These are phyloP conservation scores for Tenthredo scrophulariae DNA, from an alignment of 2,888 invertebrate species.

Conservation along the genomic window DNA sequence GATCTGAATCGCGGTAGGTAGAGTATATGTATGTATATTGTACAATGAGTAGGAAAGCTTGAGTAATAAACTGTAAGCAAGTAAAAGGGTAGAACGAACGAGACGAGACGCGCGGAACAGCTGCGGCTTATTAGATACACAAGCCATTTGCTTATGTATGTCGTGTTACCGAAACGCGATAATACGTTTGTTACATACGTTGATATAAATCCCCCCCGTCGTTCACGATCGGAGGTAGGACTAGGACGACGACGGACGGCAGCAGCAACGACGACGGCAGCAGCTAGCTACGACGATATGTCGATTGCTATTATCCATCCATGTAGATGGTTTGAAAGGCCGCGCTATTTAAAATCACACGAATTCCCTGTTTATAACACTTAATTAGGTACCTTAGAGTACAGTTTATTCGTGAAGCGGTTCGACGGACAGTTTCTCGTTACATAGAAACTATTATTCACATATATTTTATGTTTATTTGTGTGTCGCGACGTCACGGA, in stretches of 20 bases:
- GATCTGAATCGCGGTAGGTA: neutral
- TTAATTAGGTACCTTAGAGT: slow-evolving; percentile 3
- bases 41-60: neutral
- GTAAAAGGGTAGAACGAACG: neutral
- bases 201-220: slow-evolving; percentile 39
- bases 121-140: slow-evolving; percentile 29
- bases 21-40: neutral
- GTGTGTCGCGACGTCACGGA: slow-evolving; percentile 70
- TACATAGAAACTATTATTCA: slow-evolving; percentile 61
- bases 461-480: slow-evolving; percentile 71
- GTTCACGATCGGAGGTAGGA: slow-evolving; percentile 39
- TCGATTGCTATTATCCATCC: slow-evolving; percentile 46
- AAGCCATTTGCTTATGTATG: slow-evolving; percentile 4
- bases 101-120: slow-evolving; percentile 20
- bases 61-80: neutral
- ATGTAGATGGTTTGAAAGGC: slow-evolving; percentile 58
- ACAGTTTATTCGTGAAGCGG: slow-evolving; percentile 13
- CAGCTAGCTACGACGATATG: slow-evolving; percentile 35
- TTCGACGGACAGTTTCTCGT: slow-evolving; percentile 45
- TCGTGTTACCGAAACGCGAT: slow-evolving; percentile 33
- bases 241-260: slow-evolving; percentile 36
- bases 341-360: slow-evolving; percentile 68
- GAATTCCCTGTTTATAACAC: slow-evolving; percentile 31
- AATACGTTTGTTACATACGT: slow-evolving; percentile 46
- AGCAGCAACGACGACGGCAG: slow-evolving; percentile 24